phyloP scores from a whole-genome alignment of 2,888 invertebrate genomes.

The Ophion ventricosus region DNA sequence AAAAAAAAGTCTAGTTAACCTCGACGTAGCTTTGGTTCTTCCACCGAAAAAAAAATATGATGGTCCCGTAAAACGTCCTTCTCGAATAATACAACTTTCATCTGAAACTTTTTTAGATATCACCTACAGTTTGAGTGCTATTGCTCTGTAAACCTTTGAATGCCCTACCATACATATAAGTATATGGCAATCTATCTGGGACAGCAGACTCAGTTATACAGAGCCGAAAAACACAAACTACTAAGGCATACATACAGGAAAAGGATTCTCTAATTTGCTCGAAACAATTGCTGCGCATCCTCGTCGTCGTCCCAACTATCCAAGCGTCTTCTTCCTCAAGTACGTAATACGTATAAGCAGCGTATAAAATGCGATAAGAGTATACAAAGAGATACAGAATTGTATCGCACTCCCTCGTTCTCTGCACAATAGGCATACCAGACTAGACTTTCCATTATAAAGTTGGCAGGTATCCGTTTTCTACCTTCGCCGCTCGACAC shows the following conservation, averaged over 20 bases:
- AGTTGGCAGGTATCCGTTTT: constrained; percentile 60
- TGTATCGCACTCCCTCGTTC: neutral
- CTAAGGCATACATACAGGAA: neutral
- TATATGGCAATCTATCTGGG: constrained; percentile 12
- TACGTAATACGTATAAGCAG: neutral
- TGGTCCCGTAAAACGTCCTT: too few relatives aligned
- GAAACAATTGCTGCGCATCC: constrained; percentile 48
- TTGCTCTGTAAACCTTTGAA: too few relatives aligned
- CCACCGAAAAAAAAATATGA: too few relatives aligned
- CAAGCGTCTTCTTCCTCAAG: neutral
- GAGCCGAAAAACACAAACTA: neutral
- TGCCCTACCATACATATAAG: too few relatives aligned
- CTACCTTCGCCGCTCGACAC: constrained; percentile 6
- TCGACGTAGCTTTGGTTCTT: too few relatives aligned
- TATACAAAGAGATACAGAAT: constrained; percentile 19
- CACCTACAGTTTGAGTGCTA: too few relatives aligned
- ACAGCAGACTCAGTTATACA: constrained; percentile 29
- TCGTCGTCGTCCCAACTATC: constrained; percentile 31
- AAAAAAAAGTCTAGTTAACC: too few relatives aligned
- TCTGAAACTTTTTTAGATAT: too few relatives aligned
- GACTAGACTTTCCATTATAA: constrained; percentile 49
- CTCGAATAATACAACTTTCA: too few relatives aligned
- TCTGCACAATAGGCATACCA: constrained; percentile 9
- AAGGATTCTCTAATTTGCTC: constrained; percentile 50
- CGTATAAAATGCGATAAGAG: neutral